Evolutionary conservation across 2,888 invertebrate genomes (phyloP).

Genomic region (Cosmia pyralina): DNA sequence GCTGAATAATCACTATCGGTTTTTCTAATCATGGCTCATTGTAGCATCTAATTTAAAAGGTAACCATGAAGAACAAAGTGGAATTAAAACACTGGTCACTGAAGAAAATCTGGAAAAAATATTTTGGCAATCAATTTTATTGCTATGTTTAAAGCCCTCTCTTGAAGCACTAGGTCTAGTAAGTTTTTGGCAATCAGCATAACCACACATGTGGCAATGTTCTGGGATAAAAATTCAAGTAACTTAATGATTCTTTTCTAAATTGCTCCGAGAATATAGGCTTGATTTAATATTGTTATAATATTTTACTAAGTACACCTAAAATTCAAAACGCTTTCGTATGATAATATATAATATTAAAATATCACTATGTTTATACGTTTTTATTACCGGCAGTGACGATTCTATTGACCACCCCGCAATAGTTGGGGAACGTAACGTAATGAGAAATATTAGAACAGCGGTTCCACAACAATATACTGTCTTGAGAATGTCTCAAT

Average conservation of each 20-base stretch:
- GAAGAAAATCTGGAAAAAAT: too few relatives aligned
- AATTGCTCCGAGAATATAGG: too few relatives aligned
- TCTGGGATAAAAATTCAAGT: too few relatives aligned
- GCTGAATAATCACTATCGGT: background rate
- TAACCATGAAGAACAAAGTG: too few relatives aligned
- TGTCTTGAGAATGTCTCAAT: slow-evolving; percentile 60
- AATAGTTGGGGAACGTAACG: background rate
- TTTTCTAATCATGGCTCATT: background rate
- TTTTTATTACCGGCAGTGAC: slow-evolving; percentile 18
- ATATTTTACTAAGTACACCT: background rate
- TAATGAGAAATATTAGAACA: slow-evolving; percentile 12
- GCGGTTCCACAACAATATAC: slow-evolving; percentile 15
- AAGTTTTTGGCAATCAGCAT: too few relatives aligned
- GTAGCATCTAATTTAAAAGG: too few relatives aligned
- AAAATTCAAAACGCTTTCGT: background rate
- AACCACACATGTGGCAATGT: too few relatives aligned
- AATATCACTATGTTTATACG: background rate
- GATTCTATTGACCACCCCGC: slow-evolving; percentile 1
- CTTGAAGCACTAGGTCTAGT: too few relatives aligned
- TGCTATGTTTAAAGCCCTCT: too few relatives aligned
- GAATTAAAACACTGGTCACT: too few relatives aligned
- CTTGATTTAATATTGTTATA: background rate
- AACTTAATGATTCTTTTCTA: too few relatives aligned
- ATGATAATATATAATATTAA: background rate
- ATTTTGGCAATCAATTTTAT: too few relatives aligned